Conservation (phyloP, 2,888 invertebrate genomes). For the Diplolepis rosae region DNA sequence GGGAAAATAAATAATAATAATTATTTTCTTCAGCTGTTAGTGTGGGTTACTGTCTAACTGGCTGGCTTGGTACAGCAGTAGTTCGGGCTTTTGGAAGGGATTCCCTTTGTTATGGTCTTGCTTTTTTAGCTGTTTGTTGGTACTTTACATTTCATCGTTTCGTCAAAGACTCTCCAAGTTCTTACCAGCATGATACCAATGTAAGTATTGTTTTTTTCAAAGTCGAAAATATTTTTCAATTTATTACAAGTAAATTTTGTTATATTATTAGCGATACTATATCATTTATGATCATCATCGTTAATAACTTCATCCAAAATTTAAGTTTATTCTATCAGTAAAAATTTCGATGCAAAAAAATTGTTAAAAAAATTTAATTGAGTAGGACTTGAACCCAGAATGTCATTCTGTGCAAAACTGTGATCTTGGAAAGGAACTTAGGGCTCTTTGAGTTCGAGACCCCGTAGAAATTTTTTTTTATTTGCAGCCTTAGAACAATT, state of each 20-base stretch:
- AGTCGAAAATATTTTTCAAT: no score
- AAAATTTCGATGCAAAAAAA: background rate
- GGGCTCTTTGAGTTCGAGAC: background rate
- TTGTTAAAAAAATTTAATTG: background rate
- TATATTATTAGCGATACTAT: no score
- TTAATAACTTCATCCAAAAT: no score
- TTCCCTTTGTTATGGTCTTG: constrained; percentile 76
- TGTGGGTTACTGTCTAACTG: constrained; percentile 76
- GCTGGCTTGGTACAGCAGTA: constrained; percentile 75
- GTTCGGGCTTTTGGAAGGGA: constrained; percentile 76
- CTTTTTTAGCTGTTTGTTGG: constrained; percentile 75
- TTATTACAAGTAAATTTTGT: no score
- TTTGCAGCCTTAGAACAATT: background rate
- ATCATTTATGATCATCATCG: no score
- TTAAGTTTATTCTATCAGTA: no score
- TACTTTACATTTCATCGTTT: constrained; percentile 77
- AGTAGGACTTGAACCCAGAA: background rate
- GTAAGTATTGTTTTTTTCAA: constrained; percentile 53
- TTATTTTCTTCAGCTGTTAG: constrained; percentile 74
- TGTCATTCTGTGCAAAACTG: no score
- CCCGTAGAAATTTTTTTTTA: background rate
- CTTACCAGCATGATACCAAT: constrained; percentile 71
- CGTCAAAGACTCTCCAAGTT: constrained; percentile 75
- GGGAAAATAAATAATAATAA: background rate
- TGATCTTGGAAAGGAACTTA: no score